Percentiles rank a stretch among this genome's conserved stretches.
Conservation (phyloP, 2,888 invertebrate genomes). For the Drosophila robusta region DNA sequence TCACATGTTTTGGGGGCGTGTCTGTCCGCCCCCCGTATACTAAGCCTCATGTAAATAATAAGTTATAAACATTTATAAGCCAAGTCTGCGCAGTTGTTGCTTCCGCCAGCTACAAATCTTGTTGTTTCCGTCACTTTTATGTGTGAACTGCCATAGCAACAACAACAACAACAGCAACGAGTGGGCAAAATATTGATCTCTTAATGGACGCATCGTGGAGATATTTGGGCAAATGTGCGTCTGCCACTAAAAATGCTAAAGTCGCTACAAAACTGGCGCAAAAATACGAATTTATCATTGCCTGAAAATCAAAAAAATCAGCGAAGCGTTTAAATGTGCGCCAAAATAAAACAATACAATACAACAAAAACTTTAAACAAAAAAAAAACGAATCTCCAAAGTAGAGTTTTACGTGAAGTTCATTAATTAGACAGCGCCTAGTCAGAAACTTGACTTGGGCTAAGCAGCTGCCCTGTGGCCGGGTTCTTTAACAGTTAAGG, state of each 20-base stretch:
- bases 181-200: conserved; percentile 74
- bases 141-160: conserved; percentile 54
- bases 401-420: conserved; percentile 66
- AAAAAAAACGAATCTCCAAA: conserved; percentile 14
- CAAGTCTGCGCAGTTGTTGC: conserved; percentile 36
- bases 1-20: neutral
- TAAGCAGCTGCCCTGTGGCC: conserved; percentile 47
- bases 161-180: conserved; percentile 26
- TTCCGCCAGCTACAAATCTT: conserved; percentile 78
- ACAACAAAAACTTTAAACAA: neutral
- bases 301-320: conserved; percentile 63
- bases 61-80: conserved; percentile 50
- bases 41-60: conserved; percentile 55
- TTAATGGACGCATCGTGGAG: conserved; percentile 59
- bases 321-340: conserved; percentile 75
- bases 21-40: neutral
- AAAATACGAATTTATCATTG: conserved; percentile 63
- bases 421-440: conserved; percentile 68
- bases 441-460: conserved; percentile 34
- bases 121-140: conserved; percentile 75
- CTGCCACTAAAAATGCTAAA: conserved; percentile 30
- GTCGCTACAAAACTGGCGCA: conserved; percentile 43
- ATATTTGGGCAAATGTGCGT: conserved; percentile 43
- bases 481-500: conserved; percentile 68
- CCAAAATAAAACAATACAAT: conserved; percentile 24